These are phyloP conservation scores for Sphyrna mokarran DNA, from an alignment of 2,113 vertebrate species.

Conservation along the genomic window DNA sequence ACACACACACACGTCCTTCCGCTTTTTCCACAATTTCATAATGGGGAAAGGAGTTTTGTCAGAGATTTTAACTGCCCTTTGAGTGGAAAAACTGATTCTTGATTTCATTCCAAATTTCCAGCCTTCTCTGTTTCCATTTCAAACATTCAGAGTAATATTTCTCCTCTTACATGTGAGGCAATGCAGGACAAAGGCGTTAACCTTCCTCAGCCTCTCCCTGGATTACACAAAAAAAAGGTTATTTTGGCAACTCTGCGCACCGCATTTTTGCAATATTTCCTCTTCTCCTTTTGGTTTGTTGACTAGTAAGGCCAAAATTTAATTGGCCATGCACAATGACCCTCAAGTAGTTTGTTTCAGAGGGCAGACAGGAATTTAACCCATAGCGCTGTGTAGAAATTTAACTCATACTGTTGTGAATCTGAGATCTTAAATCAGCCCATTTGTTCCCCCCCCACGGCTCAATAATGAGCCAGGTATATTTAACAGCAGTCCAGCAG, in stretches of 20 bases:
- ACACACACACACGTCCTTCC: neutral
- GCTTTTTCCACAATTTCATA: neutral
- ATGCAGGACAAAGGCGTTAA: neutral
- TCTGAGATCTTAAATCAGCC: too few species aligned
- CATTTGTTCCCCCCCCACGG: too few species aligned
- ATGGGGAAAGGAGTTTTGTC: neutral
- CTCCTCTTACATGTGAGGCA: neutral
- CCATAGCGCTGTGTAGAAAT: too few species aligned
- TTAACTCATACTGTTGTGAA: too few species aligned
- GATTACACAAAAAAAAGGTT: neutral
- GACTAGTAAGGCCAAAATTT: neutral
- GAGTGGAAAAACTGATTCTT: neutral
- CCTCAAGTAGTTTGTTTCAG: neutral
- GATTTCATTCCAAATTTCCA: neutral
- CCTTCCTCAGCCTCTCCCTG: neutral
- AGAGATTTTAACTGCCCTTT: neutral
- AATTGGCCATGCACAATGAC: neutral
- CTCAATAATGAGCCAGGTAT: too few species aligned
- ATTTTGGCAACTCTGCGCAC: neutral
- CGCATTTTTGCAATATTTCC: neutral
- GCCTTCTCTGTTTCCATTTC: neutral
- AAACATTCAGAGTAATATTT: neutral
- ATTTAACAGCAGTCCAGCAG: neutral
- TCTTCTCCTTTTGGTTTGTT: neutral
- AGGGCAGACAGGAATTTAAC: neutral